Evolutionary conservation across 2,113 vertebrate genomes (phyloP).

Genomic region (Indicator maculatus): DNA sequence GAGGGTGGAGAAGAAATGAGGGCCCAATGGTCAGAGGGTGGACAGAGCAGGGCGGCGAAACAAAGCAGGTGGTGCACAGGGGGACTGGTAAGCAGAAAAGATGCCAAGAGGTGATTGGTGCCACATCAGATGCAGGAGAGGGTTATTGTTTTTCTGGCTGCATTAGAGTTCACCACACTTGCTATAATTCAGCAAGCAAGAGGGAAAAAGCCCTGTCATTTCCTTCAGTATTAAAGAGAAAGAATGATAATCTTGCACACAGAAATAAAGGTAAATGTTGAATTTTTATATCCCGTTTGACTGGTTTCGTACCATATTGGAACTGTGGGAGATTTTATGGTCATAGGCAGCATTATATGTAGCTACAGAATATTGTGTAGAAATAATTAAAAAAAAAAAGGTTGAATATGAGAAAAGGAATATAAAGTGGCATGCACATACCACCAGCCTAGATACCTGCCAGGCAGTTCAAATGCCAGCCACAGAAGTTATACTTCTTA

Average conservation of each 20-base stretch:
- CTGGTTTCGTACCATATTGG: neutral
- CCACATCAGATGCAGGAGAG: neutral
- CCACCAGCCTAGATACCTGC: neutral
- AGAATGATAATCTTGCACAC: neutral
- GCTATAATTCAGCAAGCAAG: neutral
- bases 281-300: neutral
- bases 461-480: neutral
- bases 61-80: accelerated
- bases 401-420: neutral
- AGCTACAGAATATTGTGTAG: neutral
- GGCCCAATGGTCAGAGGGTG: neutral
- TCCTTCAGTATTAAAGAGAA: constrained; percentile 12
- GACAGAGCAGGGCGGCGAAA: neutral
- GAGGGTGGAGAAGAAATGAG: neutral
- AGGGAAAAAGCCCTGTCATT: neutral
- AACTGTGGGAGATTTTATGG: neutral
- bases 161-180: neutral
- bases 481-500: neutral
- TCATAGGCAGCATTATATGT: neutral
- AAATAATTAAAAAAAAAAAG: neutral
- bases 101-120: neutral
- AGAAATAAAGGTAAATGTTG: constrained; percentile 9
- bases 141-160: neutral
- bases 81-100: neutral
- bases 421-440: neutral